Evolutionary conservation across 2,113 vertebrate species (phyloP), one percentile per base, ranked within the genome.

Genomic region (Oenanthe oenanthe): DNA sequence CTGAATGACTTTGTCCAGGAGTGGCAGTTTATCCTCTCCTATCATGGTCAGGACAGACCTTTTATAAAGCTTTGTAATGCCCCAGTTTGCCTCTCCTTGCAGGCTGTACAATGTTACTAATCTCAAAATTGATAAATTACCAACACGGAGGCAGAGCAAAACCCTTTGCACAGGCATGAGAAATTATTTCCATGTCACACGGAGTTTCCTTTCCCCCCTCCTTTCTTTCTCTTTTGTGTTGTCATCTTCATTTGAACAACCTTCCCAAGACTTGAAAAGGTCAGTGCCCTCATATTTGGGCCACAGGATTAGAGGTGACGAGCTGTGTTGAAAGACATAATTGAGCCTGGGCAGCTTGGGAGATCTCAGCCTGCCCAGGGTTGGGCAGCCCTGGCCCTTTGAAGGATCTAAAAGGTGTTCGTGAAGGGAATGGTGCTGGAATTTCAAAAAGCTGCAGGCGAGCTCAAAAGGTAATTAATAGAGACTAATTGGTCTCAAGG

Each of bases 391-490:
- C 79, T 9, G 72, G 76, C 32, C 75, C 75, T 88, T 86, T 86
- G 96, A 80, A 94, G 68, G 86, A 70, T 91, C 94, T 93, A 43
- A 83, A 93, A 90, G 79, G 83, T 91, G 85, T 9, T 82, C 1
- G 0, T 56, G 79, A 32, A 74, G 75, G 60, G 60, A 75, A 86
- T n/a, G 67, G 51, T 47, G 83, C 48, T 88, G 91, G 92, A 93
- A 93, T 94, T 92, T 96, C 76, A 83, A 88, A 85, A 94, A 88
- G 94, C 94, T 88, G 72, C 79, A 74, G 88, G 75, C 66, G 6
- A 88, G 75, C 71, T 96, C 83, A 14, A 47, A 74, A 95, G 83
- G 83, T 95, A 96, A 96, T 96, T 95, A 94, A 88, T 86, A 74
- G 67, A 83, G 34, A 43, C 92, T 95, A 93, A 94, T 93, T 93